Percentiles rank a stretch among this genome's conserved stretches.
phyloP scores from a whole-genome alignment of 1,140 invertebrate species.

The Adoxophyes honmai region DNA sequence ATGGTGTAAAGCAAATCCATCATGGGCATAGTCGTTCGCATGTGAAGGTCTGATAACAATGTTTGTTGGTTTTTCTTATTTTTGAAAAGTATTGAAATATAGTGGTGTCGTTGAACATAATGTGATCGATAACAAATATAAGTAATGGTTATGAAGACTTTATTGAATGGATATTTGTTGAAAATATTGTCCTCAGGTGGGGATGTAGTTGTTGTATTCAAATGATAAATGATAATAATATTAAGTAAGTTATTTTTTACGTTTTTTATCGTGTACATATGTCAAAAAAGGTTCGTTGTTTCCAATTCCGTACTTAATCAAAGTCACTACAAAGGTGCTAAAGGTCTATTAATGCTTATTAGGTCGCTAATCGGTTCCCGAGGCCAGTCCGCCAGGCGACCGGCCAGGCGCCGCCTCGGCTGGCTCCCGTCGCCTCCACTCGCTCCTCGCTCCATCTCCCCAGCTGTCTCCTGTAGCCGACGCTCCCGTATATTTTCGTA shows the following conservation, averaged over 20 bases:
- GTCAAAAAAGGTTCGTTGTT: conserved; percentile 69
- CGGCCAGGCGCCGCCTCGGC: background rate
- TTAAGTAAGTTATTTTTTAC: conserved; percentile 78
- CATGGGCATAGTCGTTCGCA: conserved; percentile 37
- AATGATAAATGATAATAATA: conserved; percentile 76
- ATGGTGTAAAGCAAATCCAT: conserved; percentile 33
- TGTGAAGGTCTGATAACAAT: conserved; percentile 43
- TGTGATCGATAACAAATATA: conserved; percentile 66
- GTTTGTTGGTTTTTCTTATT: conserved; percentile 60
- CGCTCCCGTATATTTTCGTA: too few relatives aligned
- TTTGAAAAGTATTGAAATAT: conserved; percentile 57
- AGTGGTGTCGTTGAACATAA: conserved; percentile 68
- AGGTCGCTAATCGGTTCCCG: conserved; percentile 38
- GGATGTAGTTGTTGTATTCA: conserved; percentile 76
- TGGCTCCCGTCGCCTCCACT: background rate
- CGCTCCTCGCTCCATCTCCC: background rate
- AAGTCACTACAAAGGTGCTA: conserved; percentile 71
- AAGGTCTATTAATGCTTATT: conserved; percentile 73
- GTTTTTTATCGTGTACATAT: conserved; percentile 75
- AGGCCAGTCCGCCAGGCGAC: conserved; percentile 17
- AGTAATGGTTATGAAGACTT: conserved; percentile 73
- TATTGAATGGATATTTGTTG: conserved; percentile 75
- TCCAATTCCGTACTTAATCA: conserved; percentile 61
- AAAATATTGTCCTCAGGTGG: conserved; percentile 65
- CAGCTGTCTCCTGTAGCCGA: too few relatives aligned